Evolutionary conservation across 2,113 vertebrate species (phyloP).

Genomic region (Zootoca vivipara): DNA sequence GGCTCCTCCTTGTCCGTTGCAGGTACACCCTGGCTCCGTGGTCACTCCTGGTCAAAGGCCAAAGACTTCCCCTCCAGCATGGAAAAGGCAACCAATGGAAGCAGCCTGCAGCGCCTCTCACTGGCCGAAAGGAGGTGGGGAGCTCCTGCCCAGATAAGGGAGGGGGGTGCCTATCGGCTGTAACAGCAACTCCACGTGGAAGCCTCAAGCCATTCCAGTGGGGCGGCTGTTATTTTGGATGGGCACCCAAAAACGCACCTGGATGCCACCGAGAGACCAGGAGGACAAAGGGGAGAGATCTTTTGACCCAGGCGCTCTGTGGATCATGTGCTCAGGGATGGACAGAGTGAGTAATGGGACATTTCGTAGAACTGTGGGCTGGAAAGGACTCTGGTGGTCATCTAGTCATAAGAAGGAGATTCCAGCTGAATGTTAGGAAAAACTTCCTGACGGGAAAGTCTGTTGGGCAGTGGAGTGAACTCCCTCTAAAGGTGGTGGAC

Average conservation of each 20-base stretch:
- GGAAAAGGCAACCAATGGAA: background rate
- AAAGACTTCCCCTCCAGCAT: background rate
- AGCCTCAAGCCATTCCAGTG: conserved; percentile 67
- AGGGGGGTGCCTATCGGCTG: conserved; percentile 41
- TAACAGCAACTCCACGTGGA: conserved; percentile 82
- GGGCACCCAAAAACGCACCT: conserved; percentile 12
- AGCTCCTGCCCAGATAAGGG: conserved; percentile 14
- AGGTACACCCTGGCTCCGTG: fast-evolving
- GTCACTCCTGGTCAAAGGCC: no score
- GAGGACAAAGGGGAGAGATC: background rate
- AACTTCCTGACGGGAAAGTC: no score
- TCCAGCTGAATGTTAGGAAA: no score
- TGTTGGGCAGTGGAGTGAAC: no score
- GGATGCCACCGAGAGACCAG: background rate
- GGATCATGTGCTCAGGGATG: no score
- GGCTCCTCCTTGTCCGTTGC: background rate
- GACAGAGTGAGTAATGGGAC: background rate
- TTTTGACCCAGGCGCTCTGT: background rate
- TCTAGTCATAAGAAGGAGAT: background rate
- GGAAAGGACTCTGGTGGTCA: background rate
- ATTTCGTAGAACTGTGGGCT: no score
- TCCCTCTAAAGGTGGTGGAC: background rate
- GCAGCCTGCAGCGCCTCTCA: background rate
- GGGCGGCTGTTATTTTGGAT: conserved; percentile 75
- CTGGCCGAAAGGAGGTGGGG: background rate